phyloP scores from a whole-genome alignment of 2,888 invertebrate species.

The Lasioglossum figueresi region DNA sequence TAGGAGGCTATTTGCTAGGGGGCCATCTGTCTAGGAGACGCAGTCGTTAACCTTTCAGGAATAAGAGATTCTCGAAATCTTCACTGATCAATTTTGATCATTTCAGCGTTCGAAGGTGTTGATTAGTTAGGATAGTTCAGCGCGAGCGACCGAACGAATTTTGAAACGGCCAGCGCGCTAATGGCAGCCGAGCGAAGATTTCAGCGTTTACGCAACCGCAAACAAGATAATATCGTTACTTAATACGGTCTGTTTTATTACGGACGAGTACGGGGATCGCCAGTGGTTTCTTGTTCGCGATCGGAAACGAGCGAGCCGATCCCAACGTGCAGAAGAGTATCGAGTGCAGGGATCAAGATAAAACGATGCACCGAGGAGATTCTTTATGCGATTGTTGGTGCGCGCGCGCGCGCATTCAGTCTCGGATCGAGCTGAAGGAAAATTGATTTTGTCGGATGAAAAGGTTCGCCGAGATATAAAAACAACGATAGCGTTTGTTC shows the following conservation, averaged over 20 bases:
- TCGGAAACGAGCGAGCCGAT: neutral
- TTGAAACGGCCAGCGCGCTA: neutral
- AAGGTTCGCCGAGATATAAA: neutral
- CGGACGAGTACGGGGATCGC: neutral
- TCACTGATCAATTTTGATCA: too few relatives aligned
- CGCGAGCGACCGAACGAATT: neutral
- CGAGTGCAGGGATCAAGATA: neutral
- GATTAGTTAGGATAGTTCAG: too few relatives aligned
- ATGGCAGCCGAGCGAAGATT: neutral
- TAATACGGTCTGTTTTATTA: conserved; percentile 3
- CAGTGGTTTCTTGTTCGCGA: neutral
- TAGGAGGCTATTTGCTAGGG: too few relatives aligned
- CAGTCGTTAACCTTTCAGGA: too few relatives aligned
- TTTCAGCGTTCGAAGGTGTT: too few relatives aligned
- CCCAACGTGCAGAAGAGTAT: neutral
- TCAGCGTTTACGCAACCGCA: conserved; percentile 6
- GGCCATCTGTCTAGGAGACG: too few relatives aligned
- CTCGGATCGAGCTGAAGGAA: neutral
- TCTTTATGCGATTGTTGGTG: neutral
- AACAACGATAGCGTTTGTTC: neutral
- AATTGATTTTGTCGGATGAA: neutral
- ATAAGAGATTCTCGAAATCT: too few relatives aligned
- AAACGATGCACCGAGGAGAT: neutral
- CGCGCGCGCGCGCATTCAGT: neutral
- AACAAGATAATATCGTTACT: conserved; percentile 18